A percentile compares a stretch with the other conserved stretches of the same genome.
Conservation (phyloP, 1,140 invertebrate genomes). For the Belonocnema kinseyi region DNA sequence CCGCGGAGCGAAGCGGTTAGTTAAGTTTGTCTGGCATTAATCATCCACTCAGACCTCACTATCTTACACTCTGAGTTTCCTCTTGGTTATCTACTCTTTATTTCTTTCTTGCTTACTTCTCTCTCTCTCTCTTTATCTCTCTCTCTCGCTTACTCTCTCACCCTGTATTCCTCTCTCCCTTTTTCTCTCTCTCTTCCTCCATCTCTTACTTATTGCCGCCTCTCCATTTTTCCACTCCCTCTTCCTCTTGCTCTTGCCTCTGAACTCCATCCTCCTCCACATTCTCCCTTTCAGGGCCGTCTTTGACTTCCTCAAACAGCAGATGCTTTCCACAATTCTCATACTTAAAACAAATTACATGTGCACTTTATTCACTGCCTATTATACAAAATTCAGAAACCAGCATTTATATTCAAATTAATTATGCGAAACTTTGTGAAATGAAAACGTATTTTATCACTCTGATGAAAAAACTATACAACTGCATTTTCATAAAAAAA, state of each 20-base stretch:
- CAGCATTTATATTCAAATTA: too few species aligned
- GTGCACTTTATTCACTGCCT: too few species aligned
- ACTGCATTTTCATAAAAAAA: too few species aligned
- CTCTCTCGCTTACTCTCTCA: neutral
- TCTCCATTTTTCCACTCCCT: neutral
- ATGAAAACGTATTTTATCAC: too few species aligned
- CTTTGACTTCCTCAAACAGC: neutral
- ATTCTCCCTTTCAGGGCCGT: slow-evolving; percentile 2
- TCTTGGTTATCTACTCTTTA: neutral
- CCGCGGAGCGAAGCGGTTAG: slow-evolving; percentile 39
- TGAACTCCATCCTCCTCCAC: neutral
- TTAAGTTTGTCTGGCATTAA: slow-evolving; percentile 51
- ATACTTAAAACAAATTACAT: too few species aligned
- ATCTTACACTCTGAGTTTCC: slow-evolving; percentile 11
- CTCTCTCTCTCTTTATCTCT: neutral
- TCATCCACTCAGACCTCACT: slow-evolving; percentile 43
- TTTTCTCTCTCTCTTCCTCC: neutral
- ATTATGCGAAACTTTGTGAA: too few species aligned
- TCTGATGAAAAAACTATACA: too few species aligned
- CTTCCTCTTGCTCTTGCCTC: neutral
- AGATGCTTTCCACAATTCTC: too few species aligned
- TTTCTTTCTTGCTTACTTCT: slow-evolving; percentile 2
- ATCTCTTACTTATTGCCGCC: neutral
- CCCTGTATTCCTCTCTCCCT: neutral
- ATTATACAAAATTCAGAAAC: too few species aligned